A percentile compares a stretch with the other conserved stretches of the same genome.
phyloP scores from a whole-genome alignment of 2,113 vertebrate genomes.

The Macroglossus sobrinus region DNA sequence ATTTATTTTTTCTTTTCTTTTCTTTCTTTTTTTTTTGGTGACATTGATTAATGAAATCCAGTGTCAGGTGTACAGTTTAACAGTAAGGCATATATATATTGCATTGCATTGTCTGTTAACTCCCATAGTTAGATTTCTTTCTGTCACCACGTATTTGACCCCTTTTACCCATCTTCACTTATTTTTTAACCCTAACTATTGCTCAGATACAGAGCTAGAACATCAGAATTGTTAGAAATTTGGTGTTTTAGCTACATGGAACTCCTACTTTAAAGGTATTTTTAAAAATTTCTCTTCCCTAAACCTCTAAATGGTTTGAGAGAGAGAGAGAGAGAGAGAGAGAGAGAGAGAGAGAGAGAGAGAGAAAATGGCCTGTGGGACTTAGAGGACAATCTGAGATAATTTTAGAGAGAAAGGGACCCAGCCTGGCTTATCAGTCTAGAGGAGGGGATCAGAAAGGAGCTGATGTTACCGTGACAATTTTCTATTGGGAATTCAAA shows the following conservation, averaged over 20 bases:
- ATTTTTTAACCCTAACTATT: neutral
- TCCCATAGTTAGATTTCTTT: no score
- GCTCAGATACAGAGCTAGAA: neutral
- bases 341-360: no score
- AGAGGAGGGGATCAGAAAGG: neutral
- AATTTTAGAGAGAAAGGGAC: neutral
- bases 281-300: neutral
- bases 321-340: no score
- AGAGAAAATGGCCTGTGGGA: neutral
- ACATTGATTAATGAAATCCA: no score
- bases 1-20: no score
- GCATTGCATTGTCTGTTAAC: no score
- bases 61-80: no score
- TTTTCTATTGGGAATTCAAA: neutral
- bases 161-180: neutral
- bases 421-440: neutral
- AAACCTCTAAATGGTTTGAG: neutral
- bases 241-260: neutral
- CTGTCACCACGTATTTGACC: no score
- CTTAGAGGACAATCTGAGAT: neutral
- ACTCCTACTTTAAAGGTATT: neutral
- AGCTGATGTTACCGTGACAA: neutral
- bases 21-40: no score
- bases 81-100: no score
- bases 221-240: neutral